A percentile compares a stretch with the other conserved stretches of the same genome.
Evolutionary conservation across 37 sponge, comb jelly and placozoan species (phyloP).

Genomic region (Aphrocallistes beatrix): DNA sequence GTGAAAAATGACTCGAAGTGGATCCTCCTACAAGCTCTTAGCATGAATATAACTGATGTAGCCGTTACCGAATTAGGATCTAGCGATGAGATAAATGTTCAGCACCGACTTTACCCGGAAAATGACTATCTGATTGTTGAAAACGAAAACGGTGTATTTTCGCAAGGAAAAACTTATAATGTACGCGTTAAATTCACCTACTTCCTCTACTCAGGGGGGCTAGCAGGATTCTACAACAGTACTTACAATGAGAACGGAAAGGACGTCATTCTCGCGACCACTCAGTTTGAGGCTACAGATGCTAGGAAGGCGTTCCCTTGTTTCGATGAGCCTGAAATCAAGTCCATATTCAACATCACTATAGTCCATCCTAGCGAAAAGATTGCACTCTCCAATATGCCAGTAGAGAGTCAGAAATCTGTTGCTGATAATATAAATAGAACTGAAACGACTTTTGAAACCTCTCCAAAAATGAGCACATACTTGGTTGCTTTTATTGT

Average conservation of each 20-base stretch:
- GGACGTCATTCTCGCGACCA: conserved; percentile 50
- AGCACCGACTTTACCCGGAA: not conserved
- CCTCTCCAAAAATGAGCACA: conserved; percentile 74
- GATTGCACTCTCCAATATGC: conserved; percentile 74
- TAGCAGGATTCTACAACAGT: conserved; percentile 75
- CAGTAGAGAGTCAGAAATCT: not conserved
- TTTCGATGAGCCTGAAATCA: conserved; percentile 89
- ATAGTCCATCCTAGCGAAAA: conserved; percentile 38
- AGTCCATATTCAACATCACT: conserved; percentile 74
- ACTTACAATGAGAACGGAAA: conserved; percentile 35
- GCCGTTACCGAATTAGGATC: not conserved
- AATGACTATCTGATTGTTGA: conserved; percentile 48
- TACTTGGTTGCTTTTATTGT: conserved; percentile 96
- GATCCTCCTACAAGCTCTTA: conserved; percentile 35
- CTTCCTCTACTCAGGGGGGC: conserved; percentile 29
- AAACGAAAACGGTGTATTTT: not conserved
- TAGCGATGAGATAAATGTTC: not conserved
- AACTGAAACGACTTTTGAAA: conserved; percentile 44
- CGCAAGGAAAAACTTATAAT: not conserved
- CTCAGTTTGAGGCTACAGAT: conserved; percentile 90
- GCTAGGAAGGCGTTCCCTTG: conserved; percentile 94
- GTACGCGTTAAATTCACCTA: conserved; percentile 43
- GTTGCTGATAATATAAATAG: not conserved
- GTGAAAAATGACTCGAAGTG: conserved; percentile 15
- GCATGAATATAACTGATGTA: conserved; percentile 34